Evolutionary conservation across 2,113 vertebrate genomes (phyloP), one percentile per base, ranked within the genome.

Genomic region (Oncorhynchus keta): DNA sequence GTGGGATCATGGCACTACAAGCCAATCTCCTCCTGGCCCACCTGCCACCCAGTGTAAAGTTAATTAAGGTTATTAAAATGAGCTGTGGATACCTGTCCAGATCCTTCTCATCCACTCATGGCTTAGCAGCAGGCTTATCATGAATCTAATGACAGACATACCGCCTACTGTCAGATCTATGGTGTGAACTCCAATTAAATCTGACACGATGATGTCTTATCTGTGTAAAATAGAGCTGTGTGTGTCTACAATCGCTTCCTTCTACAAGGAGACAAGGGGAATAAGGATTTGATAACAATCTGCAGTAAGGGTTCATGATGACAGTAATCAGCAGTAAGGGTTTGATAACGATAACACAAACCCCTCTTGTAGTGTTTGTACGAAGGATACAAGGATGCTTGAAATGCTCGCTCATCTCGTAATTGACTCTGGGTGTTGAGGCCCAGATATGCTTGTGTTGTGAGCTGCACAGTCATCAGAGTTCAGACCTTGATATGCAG

Each of bases 391-490:
- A 45, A n/a, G 61, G 22, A 9, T 8, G 18, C 62, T 26, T 26
- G 7, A 8, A n/a, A 64, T 26, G 7, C 62, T 13, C 62, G 6
- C 85, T 83, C 86, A 84, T 91, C 88, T 90, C 83, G 90, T 90
- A 90, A 91, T 90, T 90, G 88, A 91, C 90, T 90, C 89, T 91
- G 90, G 91, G 90, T 90, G 87, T 88, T 81, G 39, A 74, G 86
- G 87, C 90, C 91, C 55, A 89, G 91, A 92, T 91, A 90, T 90
- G 89, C 91, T 91, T 89, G 39, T 11, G 39, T 90, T 91, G 91
- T 90, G 86, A 92, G 90, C 90, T 88, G 91, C 91, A 88, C 88
- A 90, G 87, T 91, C 88, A 88, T 87, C 83, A 90, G 84, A 81
- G 81, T 87, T 88, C 86, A 89, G 88, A 81, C 85, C 83, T 85